Evolutionary conservation across 2,888 invertebrate genomes (phyloP).

Genomic region (Andricus curvator): DNA sequence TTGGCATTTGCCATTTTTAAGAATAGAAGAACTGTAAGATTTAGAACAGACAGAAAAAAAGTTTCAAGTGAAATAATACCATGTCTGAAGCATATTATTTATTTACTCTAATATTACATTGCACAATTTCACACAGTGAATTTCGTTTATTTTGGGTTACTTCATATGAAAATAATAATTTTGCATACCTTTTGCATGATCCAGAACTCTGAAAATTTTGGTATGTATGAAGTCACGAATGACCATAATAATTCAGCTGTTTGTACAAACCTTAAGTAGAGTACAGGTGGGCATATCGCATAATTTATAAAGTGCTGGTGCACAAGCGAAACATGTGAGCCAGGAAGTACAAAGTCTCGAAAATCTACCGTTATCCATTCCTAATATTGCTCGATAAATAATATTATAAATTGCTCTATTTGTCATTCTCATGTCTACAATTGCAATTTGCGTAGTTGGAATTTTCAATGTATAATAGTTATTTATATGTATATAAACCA

Average conservation of each 20-base stretch:
- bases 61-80: no score
- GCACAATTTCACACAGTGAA: neutral
- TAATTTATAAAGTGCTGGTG: neutral
- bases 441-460: no score
- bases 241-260: neutral
- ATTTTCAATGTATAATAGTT: no score
- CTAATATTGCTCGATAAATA: no score
- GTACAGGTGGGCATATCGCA: neutral
- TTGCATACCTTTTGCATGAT: neutral
- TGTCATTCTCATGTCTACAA: no score
- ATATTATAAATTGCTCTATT: no score
- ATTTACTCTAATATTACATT: no score
- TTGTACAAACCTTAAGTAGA: neutral
- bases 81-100: no score
- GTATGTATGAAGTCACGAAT: neutral
- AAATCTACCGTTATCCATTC: neutral
- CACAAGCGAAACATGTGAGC: neutral
- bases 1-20: no score
- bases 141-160: neutral
- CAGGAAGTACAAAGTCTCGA: neutral
- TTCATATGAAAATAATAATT: neutral
- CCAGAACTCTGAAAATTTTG: neutral
- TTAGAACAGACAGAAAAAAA: no score
- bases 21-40: no score
- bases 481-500: no score